Conservation (phyloP, 2,888 invertebrate species). For the Eurytoma californica region DNA sequence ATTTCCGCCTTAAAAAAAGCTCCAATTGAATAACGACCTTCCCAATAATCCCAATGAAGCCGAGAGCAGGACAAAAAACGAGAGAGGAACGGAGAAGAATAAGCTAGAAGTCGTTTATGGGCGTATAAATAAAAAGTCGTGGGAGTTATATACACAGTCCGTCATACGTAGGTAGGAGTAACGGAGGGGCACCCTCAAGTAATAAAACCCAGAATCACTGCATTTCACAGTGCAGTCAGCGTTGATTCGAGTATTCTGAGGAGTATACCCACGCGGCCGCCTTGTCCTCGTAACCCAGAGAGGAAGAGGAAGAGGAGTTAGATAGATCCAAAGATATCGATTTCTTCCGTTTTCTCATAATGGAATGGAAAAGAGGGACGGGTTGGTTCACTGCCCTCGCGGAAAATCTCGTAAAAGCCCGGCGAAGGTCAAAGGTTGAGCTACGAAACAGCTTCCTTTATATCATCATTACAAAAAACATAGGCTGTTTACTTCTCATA, state of each 20-base stretch:
- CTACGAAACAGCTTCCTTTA: slow-evolving; percentile 8
- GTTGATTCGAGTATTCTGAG: slow-evolving; percentile 32
- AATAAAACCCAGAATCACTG: slow-evolving; percentile 44
- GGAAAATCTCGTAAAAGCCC: slow-evolving; percentile 32
- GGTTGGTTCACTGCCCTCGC: slow-evolving; percentile 3
- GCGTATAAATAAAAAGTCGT: slow-evolving; percentile 15
- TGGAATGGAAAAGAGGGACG: background rate
- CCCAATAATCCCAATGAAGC: too few species aligned
- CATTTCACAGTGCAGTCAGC: slow-evolving; percentile 35
- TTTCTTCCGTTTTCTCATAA: slow-evolving; percentile 9
- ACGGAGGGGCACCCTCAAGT: slow-evolving; percentile 7
- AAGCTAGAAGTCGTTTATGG: slow-evolving; percentile 5
- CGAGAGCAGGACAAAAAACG: too few species aligned
- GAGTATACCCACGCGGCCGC: too few species aligned
- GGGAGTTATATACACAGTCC: slow-evolving; percentile 9
- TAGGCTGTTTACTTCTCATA: too few species aligned
- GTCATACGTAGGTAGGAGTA: slow-evolving; percentile 3
- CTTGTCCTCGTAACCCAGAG: background rate
- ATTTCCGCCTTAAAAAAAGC: too few species aligned
- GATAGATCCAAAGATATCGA: slow-evolving; percentile 24
- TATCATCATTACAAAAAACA: too few species aligned
- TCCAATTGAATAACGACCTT: too few species aligned
- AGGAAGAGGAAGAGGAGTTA: background rate
- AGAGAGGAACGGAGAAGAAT: background rate
- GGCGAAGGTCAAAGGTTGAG: background rate